Conservation (phyloP, 2,888 invertebrate species). For the Geotrupes spiniger region DNA sequence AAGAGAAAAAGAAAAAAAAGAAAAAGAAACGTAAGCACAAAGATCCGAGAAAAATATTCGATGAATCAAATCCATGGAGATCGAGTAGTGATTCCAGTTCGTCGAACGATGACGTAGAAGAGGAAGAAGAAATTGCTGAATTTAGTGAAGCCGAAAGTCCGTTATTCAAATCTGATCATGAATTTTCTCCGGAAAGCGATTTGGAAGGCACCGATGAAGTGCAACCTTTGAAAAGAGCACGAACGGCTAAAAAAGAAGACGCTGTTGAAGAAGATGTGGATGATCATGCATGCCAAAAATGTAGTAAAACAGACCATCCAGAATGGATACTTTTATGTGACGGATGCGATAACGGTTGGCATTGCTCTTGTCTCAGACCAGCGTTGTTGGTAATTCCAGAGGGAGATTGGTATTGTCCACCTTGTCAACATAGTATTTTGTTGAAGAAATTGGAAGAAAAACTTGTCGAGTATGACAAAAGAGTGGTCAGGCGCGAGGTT, state of each 20-base stretch:
- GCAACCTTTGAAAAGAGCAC: conserved; percentile 76
- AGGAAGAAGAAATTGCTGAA: conserved; percentile 50
- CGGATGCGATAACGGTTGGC: conserved; percentile 94
- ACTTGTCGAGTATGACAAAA: conserved; percentile 73
- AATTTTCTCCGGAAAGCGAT: conserved; percentile 90
- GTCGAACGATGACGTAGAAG: conserved; percentile 45
- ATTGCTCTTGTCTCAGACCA: conserved; percentile 92
- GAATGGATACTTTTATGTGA: conserved; percentile 98
- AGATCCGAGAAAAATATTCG: conserved; percentile 45
- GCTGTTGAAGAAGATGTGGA: conserved; percentile 48
- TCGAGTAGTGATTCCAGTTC: conserved; percentile 57
- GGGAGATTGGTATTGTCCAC: conserved; percentile 98
- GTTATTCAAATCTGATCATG: conserved; percentile 81
- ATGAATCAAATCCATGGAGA: conserved; percentile 58
- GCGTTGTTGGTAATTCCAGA: conserved; percentile 92
- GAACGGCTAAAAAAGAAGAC: conserved; percentile 75
- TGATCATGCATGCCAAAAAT: conserved; percentile 84
- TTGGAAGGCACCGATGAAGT: conserved; percentile 68
- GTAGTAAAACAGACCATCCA: conserved; percentile 88
- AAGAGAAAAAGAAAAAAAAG: conserved; percentile 47
- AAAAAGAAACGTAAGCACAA: conserved; percentile 43
- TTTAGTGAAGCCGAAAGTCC: conserved; percentile 42
- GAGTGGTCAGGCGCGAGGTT: conserved; percentile 64
- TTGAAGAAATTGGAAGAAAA: conserved; percentile 72
- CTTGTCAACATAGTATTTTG: conserved; percentile 89